Base-by-base conservation (phyloP, 2,797 vertebrate species). In the Pteronotus mesoamericanus region DNA sequence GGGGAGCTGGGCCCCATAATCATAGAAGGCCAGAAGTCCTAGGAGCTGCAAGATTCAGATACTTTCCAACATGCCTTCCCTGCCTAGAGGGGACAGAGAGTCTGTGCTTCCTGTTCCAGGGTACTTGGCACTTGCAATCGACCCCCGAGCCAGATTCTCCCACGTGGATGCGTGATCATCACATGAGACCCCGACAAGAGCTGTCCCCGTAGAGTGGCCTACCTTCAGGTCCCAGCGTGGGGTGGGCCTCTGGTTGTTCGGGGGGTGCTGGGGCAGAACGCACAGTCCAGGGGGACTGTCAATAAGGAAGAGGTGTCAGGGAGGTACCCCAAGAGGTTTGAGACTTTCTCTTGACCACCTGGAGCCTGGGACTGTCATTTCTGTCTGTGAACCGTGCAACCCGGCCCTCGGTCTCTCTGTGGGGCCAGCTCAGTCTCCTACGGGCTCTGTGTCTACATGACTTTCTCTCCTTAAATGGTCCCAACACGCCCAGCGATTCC, bases 81-180 rank as follows among this genome's bases (percentile, higher is more conserved):
- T 7, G 11, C 37, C 1, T 5, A 34, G 18, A 15, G 6, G 32
- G 42, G 10, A 82, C 1, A 1, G 42, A 22, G 21, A 1, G 29
- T 3, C 0, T 9, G 1, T 9, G 46, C 15, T 55, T 1, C 0
- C 0, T 22, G 24, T 71, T n/a, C 24, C 11, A 72, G 22, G 22
- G 21, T 32, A 3, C 77, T 32, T 37, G 24, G 24, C 39, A 16
- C 10, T 85, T 9, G 53, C 53, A 39, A 34, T 24, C 9, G 0
- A 7, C 12, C 15, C 51, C 51, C 26, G 85, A 19, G 29, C 29
- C 37, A 22, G 18, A n/a, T 39, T 42, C 29, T 32, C 44, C 19
- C 68, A 57, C 68, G 51, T n/a, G 15, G 6, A 2, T 7, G 37
- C 15, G 29, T 14, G 16, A 29, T 22, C 11, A n/a, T 57, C 14